A percentile compares a stretch with the other conserved stretches of the same genome.
phyloP scores from a whole-genome alignment of 1,140 invertebrate genomes.

The Lepeophtheirus salmonis region DNA sequence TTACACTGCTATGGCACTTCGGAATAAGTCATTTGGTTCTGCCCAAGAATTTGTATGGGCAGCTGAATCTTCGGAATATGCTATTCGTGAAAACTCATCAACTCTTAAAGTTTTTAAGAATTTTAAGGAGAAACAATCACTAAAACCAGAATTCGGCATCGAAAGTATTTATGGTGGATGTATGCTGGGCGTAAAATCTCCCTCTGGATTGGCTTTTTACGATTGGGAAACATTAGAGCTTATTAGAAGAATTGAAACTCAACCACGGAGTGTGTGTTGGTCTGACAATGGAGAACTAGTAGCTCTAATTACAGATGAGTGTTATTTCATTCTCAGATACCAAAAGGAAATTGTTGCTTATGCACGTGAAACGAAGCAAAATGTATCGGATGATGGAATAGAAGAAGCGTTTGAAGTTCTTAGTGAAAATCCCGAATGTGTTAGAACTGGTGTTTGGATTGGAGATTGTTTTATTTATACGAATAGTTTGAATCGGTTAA shows the following conservation, averaged over 20 bases:
- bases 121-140: slow-evolving; percentile 87
- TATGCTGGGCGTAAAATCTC: slow-evolving; percentile 80
- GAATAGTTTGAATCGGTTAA: slow-evolving; percentile 86
- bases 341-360: slow-evolving; percentile 51
- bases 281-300: slow-evolving; percentile 75
- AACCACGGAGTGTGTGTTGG: slow-evolving; percentile 85
- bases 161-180: slow-evolving; percentile 83
- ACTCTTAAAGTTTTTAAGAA: slow-evolving; percentile 91
- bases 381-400: slow-evolving; percentile 74
- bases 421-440: slow-evolving; percentile 70
- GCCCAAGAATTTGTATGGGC: slow-evolving; percentile 99
- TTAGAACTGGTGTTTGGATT: slow-evolving; percentile 93
- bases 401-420: slow-evolving; percentile 87
- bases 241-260: slow-evolving; percentile 83
- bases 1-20: slow-evolving; percentile 93
- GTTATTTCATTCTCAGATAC: slow-evolving; percentile 86
- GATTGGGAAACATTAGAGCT: slow-evolving; percentile 33
- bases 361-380: slow-evolving; percentile 49
- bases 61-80: slow-evolving; percentile 80
- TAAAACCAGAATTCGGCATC: slow-evolving; percentile 78
- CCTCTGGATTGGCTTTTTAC: slow-evolving; percentile 73
- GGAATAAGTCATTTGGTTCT: slow-evolving; percentile 95
- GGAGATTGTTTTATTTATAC: slow-evolving; percentile 99
- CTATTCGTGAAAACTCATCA: slow-evolving; percentile 69
- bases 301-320: slow-evolving; percentile 83